Evolutionary conservation across 1,140 invertebrate species (phyloP).

Genomic region (Schlechtendalia chinensis): DNA sequence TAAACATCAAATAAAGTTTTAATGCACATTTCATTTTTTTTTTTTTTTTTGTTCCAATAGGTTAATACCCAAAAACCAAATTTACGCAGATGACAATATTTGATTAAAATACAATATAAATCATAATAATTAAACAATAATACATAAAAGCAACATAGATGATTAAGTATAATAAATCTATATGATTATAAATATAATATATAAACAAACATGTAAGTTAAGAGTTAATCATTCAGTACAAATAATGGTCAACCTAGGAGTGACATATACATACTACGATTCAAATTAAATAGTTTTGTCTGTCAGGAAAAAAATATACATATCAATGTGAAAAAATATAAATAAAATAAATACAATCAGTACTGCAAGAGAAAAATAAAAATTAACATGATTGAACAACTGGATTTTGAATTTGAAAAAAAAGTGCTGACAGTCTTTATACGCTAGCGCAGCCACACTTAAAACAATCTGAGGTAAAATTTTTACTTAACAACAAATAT

Average conservation of each 20-base stretch:
- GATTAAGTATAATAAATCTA: conserved; percentile 44
- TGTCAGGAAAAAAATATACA: neutral
- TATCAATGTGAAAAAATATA: too few species aligned
- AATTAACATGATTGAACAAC: neutral
- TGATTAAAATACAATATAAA: conserved; percentile 37
- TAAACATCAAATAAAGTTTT: neutral
- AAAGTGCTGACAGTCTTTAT: conserved; percentile 31
- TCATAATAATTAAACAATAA: conserved; percentile 44
- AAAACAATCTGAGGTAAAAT: conserved; percentile 38
- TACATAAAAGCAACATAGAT: conserved; percentile 38
- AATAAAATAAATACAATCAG: conserved; percentile 35
- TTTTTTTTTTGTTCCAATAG: conserved; percentile 41
- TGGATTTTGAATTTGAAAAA: neutral
- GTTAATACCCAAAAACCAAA: conserved; percentile 39
- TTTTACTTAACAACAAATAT: conserved; percentile 46
- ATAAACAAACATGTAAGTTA: conserved; percentile 42
- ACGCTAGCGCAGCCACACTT: conserved; percentile 21
- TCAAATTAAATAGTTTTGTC: neutral
- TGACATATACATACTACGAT: conserved; percentile 25
- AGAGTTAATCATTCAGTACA: conserved; percentile 41
- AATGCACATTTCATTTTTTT: neutral
- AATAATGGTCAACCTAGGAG: conserved; percentile 29
- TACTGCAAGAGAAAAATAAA: conserved; percentile 9
- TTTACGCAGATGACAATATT: conserved; percentile 35
- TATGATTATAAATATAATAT: conserved; percentile 32